These are phyloP conservation scores for Cephus cinctus DNA, from an alignment of 1,140 invertebrate species.

Conservation along the genomic window DNA sequence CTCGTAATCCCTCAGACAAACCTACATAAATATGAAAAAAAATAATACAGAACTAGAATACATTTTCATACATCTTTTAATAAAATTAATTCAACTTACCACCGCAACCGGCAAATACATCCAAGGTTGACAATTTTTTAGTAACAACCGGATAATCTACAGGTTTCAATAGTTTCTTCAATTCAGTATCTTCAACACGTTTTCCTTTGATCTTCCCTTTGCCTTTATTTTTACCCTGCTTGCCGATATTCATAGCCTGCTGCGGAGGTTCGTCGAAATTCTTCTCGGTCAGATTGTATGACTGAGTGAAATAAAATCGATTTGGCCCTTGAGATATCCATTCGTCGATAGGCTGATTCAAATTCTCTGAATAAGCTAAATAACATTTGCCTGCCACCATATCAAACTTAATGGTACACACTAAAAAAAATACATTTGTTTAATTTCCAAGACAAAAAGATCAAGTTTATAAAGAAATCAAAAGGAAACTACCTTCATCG, in stretches of 20 bases:
- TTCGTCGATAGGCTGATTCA: slow-evolving; percentile 56
- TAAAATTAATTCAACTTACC: slow-evolving; percentile 61
- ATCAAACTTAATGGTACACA: slow-evolving; percentile 55
- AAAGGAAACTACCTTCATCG: slow-evolving; percentile 63
- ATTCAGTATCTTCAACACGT: slow-evolving; percentile 36
- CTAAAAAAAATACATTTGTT: slow-evolving; percentile 43
- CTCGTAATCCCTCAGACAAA: slow-evolving; percentile 71
- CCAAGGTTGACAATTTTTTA: slow-evolving; percentile 66
- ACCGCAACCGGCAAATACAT: slow-evolving; percentile 90
- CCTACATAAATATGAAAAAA: slow-evolving; percentile 29
- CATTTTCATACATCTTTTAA: too few species aligned
- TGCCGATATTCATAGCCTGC: slow-evolving; percentile 61
- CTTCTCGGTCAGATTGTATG: slow-evolving; percentile 63
- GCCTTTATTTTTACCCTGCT: slow-evolving; percentile 61
- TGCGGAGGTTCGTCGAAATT: slow-evolving; percentile 65
- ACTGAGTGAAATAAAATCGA: slow-evolving; percentile 76
- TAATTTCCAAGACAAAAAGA: slow-evolving; percentile 14
- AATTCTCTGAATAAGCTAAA: slow-evolving; percentile 60
- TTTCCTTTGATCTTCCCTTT: slow-evolving; percentile 75
- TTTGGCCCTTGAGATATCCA: slow-evolving; percentile 67
- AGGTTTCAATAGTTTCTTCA: slow-evolving; percentile 24
- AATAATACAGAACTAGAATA: slow-evolving; percentile 6
- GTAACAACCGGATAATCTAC: slow-evolving; percentile 40
- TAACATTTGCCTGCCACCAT: slow-evolving; percentile 65
- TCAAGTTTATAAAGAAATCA: slow-evolving; percentile 25